Percentiles rank a stretch among this genome's conserved stretches.
These are phyloP conservation scores for Pyrocephalus nanus DNA, from an alignment of 2,797 vertebrate species.

Conservation along the genomic window DNA sequence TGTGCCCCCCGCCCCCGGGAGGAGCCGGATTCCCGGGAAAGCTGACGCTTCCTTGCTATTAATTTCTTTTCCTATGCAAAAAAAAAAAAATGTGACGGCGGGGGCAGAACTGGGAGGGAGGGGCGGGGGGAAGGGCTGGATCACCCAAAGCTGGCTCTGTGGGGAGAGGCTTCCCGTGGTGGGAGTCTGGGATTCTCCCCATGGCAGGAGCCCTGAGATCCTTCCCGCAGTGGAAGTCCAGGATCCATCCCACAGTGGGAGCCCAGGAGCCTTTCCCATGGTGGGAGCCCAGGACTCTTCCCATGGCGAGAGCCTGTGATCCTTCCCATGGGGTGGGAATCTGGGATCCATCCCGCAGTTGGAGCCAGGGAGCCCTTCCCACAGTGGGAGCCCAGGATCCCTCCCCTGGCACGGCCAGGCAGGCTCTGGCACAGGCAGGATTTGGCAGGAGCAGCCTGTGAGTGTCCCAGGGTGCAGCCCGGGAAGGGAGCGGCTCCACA, in stretches of 20 bases:
- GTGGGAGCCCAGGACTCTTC: rapidly evolving
- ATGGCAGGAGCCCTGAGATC: too few species aligned
- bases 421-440: neutral
- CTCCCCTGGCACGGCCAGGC: neutral
- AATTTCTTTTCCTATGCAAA: conserved; percentile 7
- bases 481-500: neutral
- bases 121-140: neutral
- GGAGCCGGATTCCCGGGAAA: neutral
- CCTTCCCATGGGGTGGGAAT: neutral
- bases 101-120: neutral
- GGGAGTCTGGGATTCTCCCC: too few species aligned
- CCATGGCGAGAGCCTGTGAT: neutral
- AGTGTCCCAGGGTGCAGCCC: neutral
- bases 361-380: neutral
- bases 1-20: neutral
- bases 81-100: neutral
- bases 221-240: too few species aligned
- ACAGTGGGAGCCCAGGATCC: neutral
- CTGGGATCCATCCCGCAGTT: too few species aligned
- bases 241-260: too few species aligned
- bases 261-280: neutral
- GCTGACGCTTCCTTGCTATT: neutral
- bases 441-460: neutral
- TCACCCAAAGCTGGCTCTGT: neutral
- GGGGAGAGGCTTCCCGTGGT: neutral